Base-by-base conservation (phyloP, 2,888 invertebrate genomes). In the Hypolimnas misippus region DNA sequence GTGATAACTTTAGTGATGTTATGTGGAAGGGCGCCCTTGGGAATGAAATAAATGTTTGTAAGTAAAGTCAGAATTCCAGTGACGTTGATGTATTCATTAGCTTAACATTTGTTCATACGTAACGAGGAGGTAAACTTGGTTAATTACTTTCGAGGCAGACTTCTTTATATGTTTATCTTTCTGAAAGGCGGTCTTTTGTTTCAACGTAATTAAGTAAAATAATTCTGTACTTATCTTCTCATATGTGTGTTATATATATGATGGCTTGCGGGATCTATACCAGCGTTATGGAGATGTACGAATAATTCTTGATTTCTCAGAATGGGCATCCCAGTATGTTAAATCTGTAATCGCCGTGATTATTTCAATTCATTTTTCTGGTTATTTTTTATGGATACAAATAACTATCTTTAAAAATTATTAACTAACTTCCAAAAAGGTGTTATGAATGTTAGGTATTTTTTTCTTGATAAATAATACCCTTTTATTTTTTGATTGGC, bases 1-100 rank as follows among this genome's bases (percentile, higher is more conserved):
- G 89, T 90, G 89, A 90, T 89, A 90, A 90, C 87, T 90, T 89
- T 87, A 88, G 84, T 83, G 83, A 83, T 84, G 89, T 84, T 87
- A 84, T 86, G 82, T 80, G 83, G 77, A 82, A 82, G 78, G 77
- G 82, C 73, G 71, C 89, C 84, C 87, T 73, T 75, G 90, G 86
- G 86, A 84, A 70, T 70, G 62, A 69, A 69, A 72, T 69, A 77
- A 75, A 76, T 82, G 82, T 82, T 80, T 76, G 74, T 70, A 70
- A 70, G 72, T 71, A 71, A 65, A 72, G 68, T 67, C 62, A 66
- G 66, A 70, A 70, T 74, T 76, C 71, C 66, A 73, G 75, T 78
- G 78, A 81, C 79, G 79, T 76, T 78, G 77, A 81, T 80, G 76
- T 76, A 82, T 82, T 80, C 76, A 77, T 75, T 78, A 75, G 69